Evolutionary conservation across 2,888 invertebrate species (phyloP), one percentile per base, ranked within the genome.

Genomic region (Theretra japonica): DNA sequence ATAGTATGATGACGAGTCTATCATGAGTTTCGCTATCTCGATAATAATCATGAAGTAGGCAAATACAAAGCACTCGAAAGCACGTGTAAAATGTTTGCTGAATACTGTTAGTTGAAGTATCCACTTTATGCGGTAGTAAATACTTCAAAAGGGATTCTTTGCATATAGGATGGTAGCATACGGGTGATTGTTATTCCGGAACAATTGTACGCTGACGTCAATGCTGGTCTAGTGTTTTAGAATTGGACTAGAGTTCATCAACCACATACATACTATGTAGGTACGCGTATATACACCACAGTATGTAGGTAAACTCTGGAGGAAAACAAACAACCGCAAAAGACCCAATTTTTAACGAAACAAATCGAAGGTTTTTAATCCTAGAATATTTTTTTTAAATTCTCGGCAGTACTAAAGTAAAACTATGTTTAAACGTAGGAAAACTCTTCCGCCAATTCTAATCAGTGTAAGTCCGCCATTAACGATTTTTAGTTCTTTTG

Each of bases 111-210:
- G 23, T 19, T 58, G 57, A 57, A 58, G 58, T 30, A 70, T 70
- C 71, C 74, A 70, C 74, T 68, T 74, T 77, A 82, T 82, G 83
- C 81, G 83, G 80, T 76, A 81, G 80, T 80, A 77, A 79, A 79
- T 77, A 76, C 58, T 74, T 78, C 21, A 70, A 73, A 73, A 69
- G 76, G 70, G 72, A 76, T 74, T 73, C 77, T 77, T 76, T 76
- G 72, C 76, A 79, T 76, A 73, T 76, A 76, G 75, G 74, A 79
- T 79, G 70, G 72, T 62, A 59, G 72, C 53, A 87, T 88, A 83
- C 87, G 87, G 88, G 88, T 88, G 77, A 74, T 88, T 83, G 76
- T 75, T 79, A 87, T 85, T 86, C 82, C 79, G 79, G 79, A 81
- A 77, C 77, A 79, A 80, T 76, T 80, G 75, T 74, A 73, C 72